These are phyloP conservation scores for Arion vulgaris DNA, from an alignment of 1,140 invertebrate species.

Conservation along the genomic window DNA sequence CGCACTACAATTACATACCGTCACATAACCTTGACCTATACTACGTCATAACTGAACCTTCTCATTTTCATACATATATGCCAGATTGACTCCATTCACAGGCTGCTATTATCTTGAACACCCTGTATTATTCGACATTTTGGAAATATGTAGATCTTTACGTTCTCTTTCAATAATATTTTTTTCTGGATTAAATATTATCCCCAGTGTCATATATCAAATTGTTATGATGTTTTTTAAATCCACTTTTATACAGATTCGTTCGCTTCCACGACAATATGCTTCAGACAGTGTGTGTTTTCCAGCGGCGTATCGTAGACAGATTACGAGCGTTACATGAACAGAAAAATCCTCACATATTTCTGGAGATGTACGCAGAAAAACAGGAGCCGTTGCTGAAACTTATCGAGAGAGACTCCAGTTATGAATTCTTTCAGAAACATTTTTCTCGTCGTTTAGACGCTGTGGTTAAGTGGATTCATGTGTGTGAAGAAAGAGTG, in stretches of 20 bases:
- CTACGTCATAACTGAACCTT: too few species aligned
- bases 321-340: conserved; percentile 50
- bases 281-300: conserved; percentile 70
- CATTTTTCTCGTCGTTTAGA: conserved; percentile 55
- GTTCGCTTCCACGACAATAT: conserved; percentile 68
- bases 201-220: too few species aligned
- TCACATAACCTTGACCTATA: too few species aligned
- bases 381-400: conserved; percentile 53
- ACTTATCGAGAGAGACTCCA: conserved; percentile 49
- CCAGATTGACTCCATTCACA: too few species aligned
- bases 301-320: conserved; percentile 65
- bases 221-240: neutral
- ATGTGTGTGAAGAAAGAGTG: conserved; percentile 46
- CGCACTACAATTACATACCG: too few species aligned
- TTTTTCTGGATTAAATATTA: too few species aligned
- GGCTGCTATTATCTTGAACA: too few species aligned
- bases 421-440: conserved; percentile 48
- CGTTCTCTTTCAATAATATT: too few species aligned
- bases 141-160: too few species aligned
- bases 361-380: conserved; percentile 51
- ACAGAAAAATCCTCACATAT: conserved; percentile 42
- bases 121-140: too few species aligned
- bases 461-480: conserved; percentile 57
- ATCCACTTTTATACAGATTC: conserved; percentile 52
- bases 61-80: too few species aligned